phyloP scores from a whole-genome alignment of 1,140 invertebrate species.

The Zaprionus camerounensis region DNA sequence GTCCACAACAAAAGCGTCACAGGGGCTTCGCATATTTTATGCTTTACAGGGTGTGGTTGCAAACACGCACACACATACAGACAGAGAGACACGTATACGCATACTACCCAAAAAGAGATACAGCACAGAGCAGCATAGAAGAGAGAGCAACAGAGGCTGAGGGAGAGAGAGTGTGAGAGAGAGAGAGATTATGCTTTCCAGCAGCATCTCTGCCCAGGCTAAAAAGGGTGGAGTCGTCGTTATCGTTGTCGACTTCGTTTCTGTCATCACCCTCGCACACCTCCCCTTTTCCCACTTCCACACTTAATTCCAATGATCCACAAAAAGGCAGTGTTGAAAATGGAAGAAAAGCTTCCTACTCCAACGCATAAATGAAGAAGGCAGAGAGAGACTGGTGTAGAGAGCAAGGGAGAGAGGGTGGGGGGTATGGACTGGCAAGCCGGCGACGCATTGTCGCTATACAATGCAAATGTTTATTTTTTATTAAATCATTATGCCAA shows the following conservation, averaged over 20 bases:
- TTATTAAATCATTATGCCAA: conserved; percentile 83
- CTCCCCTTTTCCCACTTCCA: conserved; percentile 39
- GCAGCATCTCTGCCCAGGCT: conserved; percentile 60
- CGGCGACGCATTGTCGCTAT: conserved; percentile 60
- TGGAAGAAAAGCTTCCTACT: conserved; percentile 58
- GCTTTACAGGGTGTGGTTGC: conserved; percentile 78
- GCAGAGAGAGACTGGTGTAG: neutral
- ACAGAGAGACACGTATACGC: conserved; percentile 12
- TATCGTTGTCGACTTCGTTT: conserved; percentile 19
- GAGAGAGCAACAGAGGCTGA: conserved; percentile 1
- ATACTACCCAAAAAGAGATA: conserved; percentile 16
- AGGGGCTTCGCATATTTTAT: conserved; percentile 70
- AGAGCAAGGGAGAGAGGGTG: neutral
- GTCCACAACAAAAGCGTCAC: conserved; percentile 62
- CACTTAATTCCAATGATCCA: conserved; percentile 82
- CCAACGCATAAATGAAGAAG: conserved; percentile 62
- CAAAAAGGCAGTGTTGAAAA: conserved; percentile 69
- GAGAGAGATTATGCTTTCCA: conserved; percentile 71
- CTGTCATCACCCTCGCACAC: conserved; percentile 35
- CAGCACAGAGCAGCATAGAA: conserved; percentile 21
- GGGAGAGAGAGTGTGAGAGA: conserved; percentile 42
- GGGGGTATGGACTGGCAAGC: conserved; percentile 15
- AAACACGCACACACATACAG: conserved; percentile 22
- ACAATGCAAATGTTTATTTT: conserved; percentile 81
- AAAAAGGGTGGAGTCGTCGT: conserved; percentile 76